Evolutionary conservation across 2,888 invertebrate species (phyloP), one percentile per base, ranked within the genome.

Genomic region (Melipona bicolor): DNA sequence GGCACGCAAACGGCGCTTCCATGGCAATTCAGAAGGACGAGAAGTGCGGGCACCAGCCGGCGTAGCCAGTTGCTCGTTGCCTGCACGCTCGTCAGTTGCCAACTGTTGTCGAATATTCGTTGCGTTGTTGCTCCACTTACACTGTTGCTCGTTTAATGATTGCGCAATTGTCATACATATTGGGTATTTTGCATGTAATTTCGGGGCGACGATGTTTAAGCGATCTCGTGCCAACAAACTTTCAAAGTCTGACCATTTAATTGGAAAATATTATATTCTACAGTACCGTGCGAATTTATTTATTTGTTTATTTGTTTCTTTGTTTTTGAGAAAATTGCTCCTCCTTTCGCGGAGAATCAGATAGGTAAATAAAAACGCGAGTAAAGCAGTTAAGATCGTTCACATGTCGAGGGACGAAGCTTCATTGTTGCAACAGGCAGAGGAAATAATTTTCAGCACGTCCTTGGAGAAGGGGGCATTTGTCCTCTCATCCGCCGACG

Each of bases 21-120:
- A 81, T 73, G 80, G 65, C 74, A 83, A 84, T 88, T 81, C 65
- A 64, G 74, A 79, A 84, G 80, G 68, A 84, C 77, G 87, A 85
- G 79, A 91, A 89, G 87, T 91, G 89, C 90, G 91, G 90, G 91
- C 88, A 90, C 90, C 91, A 91, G 90, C 89, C 90, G 90, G 90
- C 90, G 83, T 50, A 43, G 80, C 67, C 76, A 72, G 80, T 87
- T 80, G 80, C 79, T 59, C 43, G 43, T 43, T 43, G 43, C 11
- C 43, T 43, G 43, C 5, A 21, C 21, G 71, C 56, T 88, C 71
- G 77, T 74, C 84, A 81, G 52, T 86, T 64, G 84, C 89, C 88
- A 89, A 89, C 83, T 87, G 70, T 85, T 83, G 87, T 77, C 76
- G 72, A 71, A 74, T 72, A 78, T 79, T 85, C 80, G 75, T 62